Percentiles rank a stretch among this genome's conserved stretches.
Evolutionary conservation across 2,797 vertebrate species (phyloP).

Genomic region (Enteromius unitaeniatus): DNA sequence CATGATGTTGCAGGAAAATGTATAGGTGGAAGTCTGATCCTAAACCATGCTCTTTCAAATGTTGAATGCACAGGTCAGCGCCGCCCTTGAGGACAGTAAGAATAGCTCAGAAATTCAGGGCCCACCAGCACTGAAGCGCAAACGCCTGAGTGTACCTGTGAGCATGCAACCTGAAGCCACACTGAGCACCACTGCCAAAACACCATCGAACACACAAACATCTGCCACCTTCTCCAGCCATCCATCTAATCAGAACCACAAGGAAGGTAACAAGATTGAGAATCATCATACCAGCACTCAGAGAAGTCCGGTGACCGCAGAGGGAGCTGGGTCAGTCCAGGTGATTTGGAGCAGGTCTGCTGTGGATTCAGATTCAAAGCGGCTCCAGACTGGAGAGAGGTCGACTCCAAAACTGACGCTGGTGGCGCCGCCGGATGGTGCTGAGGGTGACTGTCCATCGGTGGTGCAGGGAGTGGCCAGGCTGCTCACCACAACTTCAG

Average conservation of each 20-base stretch:
- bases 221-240: slow-evolving; percentile 18
- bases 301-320: slow-evolving; percentile 17
- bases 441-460: slow-evolving; percentile 30
- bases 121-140: slow-evolving; percentile 33
- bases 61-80: slow-evolving; percentile 19
- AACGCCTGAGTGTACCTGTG: slow-evolving; percentile 46
- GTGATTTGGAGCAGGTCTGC: slow-evolving; percentile 8
- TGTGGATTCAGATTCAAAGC: slow-evolving; percentile 17
- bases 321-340: slow-evolving; percentile 3
- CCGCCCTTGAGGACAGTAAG: not conserved
- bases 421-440: slow-evolving; percentile 38
- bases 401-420: slow-evolving; percentile 27
- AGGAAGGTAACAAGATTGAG: slow-evolving; percentile 8
- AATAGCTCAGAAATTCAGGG: slow-evolving; percentile 12
- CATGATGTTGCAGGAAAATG: not conserved
- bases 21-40: no score
- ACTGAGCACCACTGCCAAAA: slow-evolving; percentile 42
- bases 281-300: slow-evolving; percentile 2
- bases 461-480: slow-evolving; percentile 49
- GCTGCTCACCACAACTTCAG: slow-evolving; percentile 49
- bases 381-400: slow-evolving; percentile 1
- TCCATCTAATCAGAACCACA: slow-evolving; percentile 11
- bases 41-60: not conserved
- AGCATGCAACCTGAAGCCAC: slow-evolving; percentile 34
- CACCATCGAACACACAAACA: slow-evolving; percentile 34